Percentiles rank a stretch among this genome's conserved stretches.
These are phyloP conservation scores for Numenius arquata DNA, from an alignment of 2,113 vertebrate species.

Conservation along the genomic window DNA sequence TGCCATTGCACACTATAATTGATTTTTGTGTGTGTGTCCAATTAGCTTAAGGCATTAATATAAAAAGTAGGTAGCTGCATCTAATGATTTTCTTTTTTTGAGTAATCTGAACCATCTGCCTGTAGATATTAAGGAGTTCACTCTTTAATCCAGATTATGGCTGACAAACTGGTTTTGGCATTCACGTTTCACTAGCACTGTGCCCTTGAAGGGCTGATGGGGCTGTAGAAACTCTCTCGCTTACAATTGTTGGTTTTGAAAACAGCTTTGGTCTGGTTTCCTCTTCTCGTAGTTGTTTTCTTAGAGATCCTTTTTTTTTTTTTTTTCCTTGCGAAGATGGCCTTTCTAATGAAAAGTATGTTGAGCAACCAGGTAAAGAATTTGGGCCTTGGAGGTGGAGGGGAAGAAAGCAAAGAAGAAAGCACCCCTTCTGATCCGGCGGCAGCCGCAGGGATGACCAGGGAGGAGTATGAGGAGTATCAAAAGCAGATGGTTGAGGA, in stretches of 20 bases:
- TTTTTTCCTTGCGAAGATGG: constrained; percentile 73
- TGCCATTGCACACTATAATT: neutral
- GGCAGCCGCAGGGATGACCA: constrained; percentile 91
- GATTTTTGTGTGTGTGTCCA: neutral
- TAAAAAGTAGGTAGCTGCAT: constrained; percentile 67
- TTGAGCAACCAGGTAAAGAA: constrained; percentile 91
- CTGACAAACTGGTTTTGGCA: constrained; percentile 76
- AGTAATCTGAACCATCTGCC: constrained; percentile 92
- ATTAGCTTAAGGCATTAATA: constrained; percentile 76
- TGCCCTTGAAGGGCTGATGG: constrained; percentile 80
- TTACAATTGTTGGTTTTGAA: neutral
- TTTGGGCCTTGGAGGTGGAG: constrained; percentile 87
- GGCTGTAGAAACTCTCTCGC: constrained; percentile 70
- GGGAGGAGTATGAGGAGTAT: constrained; percentile 96
- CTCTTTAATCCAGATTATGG: constrained; percentile 96
- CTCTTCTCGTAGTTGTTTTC: neutral
- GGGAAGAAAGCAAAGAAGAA: constrained; percentile 86
- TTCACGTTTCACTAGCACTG: constrained; percentile 73
- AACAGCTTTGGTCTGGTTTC: neutral
- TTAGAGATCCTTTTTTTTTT: neutral
- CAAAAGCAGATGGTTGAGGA: constrained; percentile 97
- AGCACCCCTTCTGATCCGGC: constrained; percentile 86
- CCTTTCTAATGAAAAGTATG: constrained; percentile 95
- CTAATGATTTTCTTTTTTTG: constrained; percentile 60
- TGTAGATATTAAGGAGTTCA: constrained; percentile 76